Base-by-base conservation (phyloP, 2,113 vertebrate genomes). In the Aythya baeri region DNA sequence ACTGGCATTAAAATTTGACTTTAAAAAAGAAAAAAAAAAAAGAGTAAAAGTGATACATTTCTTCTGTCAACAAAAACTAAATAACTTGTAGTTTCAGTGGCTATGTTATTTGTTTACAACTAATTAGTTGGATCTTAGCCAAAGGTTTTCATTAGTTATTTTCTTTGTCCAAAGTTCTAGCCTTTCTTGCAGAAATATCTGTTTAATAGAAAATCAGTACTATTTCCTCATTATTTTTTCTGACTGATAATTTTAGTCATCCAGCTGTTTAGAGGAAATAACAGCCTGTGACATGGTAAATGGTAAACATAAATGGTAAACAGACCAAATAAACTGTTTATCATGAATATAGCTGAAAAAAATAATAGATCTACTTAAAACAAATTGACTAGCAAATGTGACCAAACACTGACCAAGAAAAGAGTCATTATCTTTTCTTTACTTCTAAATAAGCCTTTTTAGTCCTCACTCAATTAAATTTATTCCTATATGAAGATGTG, bases 181-280 rank as follows among this genome's bases (percentile, higher is more conserved):
- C 26, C 31, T 58, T 66, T 94, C 54, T 66, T 79, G 54, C 13
- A 80, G 67, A 96, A 76, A 61, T 79, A 79, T 43, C 8, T 85
- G 15, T 59, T 93, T 75, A 83, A 80, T 1, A 20, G 63, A 79
- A 85, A 83, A 85, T 49, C 43, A 89, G 11, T 74, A 46, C 9
- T 86, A 26, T 61, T 83, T 78, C 26, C 7, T 82, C 17, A 43
- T 58, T 77, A 57, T 74, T 77, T 5, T 20, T 76, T 65, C 25
- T 38, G 2, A 41, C 41, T 41, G 41, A 41, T 41, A 41, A 41
- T 41, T 86, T 88, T 29, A 70, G 59, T 91, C 32, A 79, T 5
- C 2, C 29, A 90, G 34, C 9, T 5, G 4, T 41, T 25, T 12
- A 86, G 27, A 80, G 46, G 10, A 94, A 89, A 88, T 89, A 81